phyloP scores from a whole-genome alignment of 1,140 invertebrate genomes.

The Scylla paramamosain region DNA sequence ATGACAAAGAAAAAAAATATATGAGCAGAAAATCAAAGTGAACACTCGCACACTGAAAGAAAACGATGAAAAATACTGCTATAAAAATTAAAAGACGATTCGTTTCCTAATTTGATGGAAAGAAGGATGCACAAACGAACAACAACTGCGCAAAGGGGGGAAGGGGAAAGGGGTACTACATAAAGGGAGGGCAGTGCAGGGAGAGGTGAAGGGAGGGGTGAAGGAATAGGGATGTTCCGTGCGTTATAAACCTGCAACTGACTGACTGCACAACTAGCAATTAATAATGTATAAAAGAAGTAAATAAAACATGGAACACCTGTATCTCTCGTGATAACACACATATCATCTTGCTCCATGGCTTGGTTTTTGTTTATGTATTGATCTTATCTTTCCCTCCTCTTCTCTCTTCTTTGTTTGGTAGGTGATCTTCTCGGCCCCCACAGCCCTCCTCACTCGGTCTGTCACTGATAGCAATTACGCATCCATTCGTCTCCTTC shows the following conservation, averaged over 20 bases:
- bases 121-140: neutral
- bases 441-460: neutral
- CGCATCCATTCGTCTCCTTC: neutral
- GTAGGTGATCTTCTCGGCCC: too few relatives aligned
- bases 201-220: neutral
- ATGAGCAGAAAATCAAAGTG: neutral
- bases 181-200: neutral
- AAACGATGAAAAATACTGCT: too few relatives aligned
- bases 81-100: neutral
- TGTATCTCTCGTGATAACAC: constrained; percentile 20
- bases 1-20: neutral
- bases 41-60: neutral
- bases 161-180: neutral
- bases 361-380: neutral
- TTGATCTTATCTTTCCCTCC: neutral
- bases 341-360: constrained; percentile 31
- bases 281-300: neutral
- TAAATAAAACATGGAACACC: neutral
- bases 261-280: neutral
- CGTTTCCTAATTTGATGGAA: neutral
- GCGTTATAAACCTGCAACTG: neutral
- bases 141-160: neutral
- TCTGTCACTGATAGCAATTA: neutral
- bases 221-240: neutral
- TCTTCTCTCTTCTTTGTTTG: neutral